Evolutionary conservation across 1,140 invertebrate genomes (phyloP), one percentile per base, ranked within the genome.

Genomic region (Aphidius ervi): DNA sequence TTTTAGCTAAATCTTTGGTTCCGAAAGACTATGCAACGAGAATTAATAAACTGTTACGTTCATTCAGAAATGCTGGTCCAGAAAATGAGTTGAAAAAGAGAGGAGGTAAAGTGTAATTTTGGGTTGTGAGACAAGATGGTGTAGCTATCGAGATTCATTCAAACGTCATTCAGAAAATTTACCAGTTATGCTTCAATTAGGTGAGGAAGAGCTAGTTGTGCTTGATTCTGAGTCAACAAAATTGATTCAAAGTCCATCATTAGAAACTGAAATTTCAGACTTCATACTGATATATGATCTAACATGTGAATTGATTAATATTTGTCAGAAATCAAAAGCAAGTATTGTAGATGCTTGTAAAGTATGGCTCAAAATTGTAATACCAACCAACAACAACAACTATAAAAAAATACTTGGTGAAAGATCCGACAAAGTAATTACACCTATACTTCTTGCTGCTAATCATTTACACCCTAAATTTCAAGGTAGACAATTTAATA

Each of bases 381-480:
- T 56, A 16, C 42, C 42, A 23, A 23, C 54, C 20, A 41, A 45
- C 4, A 31, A 56, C 31, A 20, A 56, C 20, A 9, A 46, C 9
- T 45, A 16, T 16, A n/a, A 56, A 46, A 8, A 45, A 23, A 31
- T 56, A 7, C 16, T 56, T n/a, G 10, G 53, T 10, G 46, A 50
- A 20, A 58, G 53, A 46, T 9, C 50, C n/a, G 41, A 62, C 10
- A 61, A 59, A 52, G 56, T 52, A 5, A 40, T 62, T 16, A 55
- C 58, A 39, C 40, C 37, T 6, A 59, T 61, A 40, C 49, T 46
- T 10, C 52, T 56, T n/a, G 57, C 47, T 20, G 59, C 59, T 16
- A 59, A 64, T 59, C 56, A 56, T 46, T 55, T 64, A 9, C 59
- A 64, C 46, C 59, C 56, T 6, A 8, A 39, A 37, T 57, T 48